phyloP scores from a whole-genome alignment of 2,113 vertebrate species.

The Piaya cayana region DNA sequence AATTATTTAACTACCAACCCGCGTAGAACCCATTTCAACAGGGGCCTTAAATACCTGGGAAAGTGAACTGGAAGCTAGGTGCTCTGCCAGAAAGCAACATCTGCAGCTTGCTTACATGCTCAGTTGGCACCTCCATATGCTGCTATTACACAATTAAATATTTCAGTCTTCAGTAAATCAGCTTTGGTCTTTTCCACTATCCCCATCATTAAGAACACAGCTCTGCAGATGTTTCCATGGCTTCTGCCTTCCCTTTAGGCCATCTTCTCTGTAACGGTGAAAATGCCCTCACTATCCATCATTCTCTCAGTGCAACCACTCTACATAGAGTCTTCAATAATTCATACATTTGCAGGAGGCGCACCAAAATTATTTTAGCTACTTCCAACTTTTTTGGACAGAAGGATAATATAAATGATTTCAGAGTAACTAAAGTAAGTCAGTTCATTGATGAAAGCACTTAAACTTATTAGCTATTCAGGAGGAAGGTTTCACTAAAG shows the following conservation, averaged over 20 bases:
- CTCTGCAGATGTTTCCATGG: neutral
- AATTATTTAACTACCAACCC: neutral
- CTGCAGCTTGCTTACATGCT: neutral
- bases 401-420: conserved; percentile 57
- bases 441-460: conserved; percentile 57
- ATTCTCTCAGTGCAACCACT: neutral
- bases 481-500: conserved; percentile 48
- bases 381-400: conserved; percentile 14
- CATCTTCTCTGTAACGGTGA: neutral
- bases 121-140: neutral
- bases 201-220: neutral
- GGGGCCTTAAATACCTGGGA: neutral
- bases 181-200: neutral
- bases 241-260: neutral
- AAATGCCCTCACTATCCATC: neutral
- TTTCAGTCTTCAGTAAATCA: neutral
- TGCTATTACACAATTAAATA: conserved; percentile 13
- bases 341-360: conserved; percentile 28
- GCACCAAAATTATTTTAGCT: conserved; percentile 35
- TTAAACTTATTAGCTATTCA: conserved; percentile 63
- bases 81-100: neutral
- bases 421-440: conserved; percentile 21
- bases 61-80: neutral
- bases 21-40: neutral
- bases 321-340: conserved; percentile 4